A percentile compares a stretch with the other conserved stretches of the same genome.
Conservation (phyloP, 2,113 vertebrate species). For the Marmota flaviventris region DNA sequence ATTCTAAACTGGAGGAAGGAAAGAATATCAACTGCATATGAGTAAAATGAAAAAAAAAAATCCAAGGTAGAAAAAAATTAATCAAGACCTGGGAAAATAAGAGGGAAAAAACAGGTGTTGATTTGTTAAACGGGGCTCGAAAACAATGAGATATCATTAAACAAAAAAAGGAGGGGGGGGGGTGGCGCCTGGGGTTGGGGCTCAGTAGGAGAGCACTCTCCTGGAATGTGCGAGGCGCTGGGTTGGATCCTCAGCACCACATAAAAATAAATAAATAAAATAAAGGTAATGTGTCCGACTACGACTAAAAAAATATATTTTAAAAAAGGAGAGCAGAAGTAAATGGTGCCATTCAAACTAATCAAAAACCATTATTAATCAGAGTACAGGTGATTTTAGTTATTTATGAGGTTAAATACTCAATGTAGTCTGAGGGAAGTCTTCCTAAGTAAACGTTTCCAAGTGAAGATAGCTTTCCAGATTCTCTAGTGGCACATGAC, state of each 20-base stretch:
- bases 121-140: not conserved
- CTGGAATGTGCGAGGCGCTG: too few relatives aligned
- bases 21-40: not conserved
- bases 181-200: too few relatives aligned
- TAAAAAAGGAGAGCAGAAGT: not conserved
- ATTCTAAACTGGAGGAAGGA: not conserved
- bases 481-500: not conserved
- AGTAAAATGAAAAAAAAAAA: conserved; percentile 14
- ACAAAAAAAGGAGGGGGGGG: not conserved
- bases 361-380: not conserved
- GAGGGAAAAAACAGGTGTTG: not conserved
- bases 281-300: too few relatives aligned
- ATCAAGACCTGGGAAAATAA: not conserved
- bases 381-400: not conserved
- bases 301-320: not conserved
- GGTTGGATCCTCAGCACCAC: too few relatives aligned
- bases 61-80: conserved; percentile 35
- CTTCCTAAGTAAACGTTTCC: not conserved
- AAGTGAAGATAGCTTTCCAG: not conserved
- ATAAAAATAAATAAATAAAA: too few relatives aligned
- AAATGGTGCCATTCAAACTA: not conserved
- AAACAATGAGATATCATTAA: not conserved
- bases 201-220: too few relatives aligned
- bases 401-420: not conserved
- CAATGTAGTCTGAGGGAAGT: not conserved